A percentile compares a stretch with the other conserved stretches of the same genome.
phyloP scores from a whole-genome alignment of 2,797 vertebrate genomes.

The Hybognathus amarus region DNA sequence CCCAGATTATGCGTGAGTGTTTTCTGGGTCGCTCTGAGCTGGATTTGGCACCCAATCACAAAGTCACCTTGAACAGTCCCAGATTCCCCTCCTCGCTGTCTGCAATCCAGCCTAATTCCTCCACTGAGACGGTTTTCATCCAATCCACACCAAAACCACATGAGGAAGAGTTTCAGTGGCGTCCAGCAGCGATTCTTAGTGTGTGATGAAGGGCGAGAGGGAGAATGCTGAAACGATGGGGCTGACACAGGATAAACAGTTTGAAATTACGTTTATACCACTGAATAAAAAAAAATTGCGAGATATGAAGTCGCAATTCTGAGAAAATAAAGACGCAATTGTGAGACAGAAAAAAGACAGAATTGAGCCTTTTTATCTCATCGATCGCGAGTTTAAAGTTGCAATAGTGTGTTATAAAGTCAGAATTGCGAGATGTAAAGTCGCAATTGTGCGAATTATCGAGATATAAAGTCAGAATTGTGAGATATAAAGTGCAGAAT shows the following conservation, averaged over 20 bases:
- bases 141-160: slow-evolving; percentile 32
- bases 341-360: too few relatives aligned
- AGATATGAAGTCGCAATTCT: too few relatives aligned
- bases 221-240: background rate
- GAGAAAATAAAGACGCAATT: too few relatives aligned
- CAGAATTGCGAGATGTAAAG: too few relatives aligned
- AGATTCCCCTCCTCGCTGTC: slow-evolving; percentile 58
- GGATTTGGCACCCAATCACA: slow-evolving; percentile 84
- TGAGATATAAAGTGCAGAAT: too few relatives aligned
- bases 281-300: too few relatives aligned
- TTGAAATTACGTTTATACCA: background rate
- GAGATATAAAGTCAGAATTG: too few relatives aligned
- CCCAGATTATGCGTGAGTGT: slow-evolving; percentile 4
- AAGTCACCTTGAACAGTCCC: slow-evolving; percentile 82
- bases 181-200: background rate
- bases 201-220: background rate
- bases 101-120: slow-evolving; percentile 60
- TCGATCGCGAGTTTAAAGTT: too few relatives aligned
- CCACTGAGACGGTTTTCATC: slow-evolving; percentile 54
- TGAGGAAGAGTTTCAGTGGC: slow-evolving; percentile 22
- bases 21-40: slow-evolving; percentile 60
- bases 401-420: too few relatives aligned
- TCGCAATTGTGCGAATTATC: too few relatives aligned
- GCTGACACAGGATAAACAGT: background rate
- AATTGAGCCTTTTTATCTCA: too few relatives aligned